Evolutionary conservation across 2,113 vertebrate genomes (phyloP).

Genomic region (Hippocampus zosterae): DNA sequence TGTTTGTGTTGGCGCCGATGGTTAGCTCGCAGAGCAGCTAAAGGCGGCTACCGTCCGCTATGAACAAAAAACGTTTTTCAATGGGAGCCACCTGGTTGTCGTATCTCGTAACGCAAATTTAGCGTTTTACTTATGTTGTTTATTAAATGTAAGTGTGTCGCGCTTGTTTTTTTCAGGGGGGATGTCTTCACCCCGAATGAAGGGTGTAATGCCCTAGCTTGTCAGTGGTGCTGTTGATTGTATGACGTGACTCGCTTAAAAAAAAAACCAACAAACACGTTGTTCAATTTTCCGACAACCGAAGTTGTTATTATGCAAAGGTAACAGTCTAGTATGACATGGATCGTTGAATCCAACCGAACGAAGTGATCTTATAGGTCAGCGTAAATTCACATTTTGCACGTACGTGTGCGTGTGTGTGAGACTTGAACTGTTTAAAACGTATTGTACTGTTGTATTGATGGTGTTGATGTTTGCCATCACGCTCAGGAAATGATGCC

Average conservation of each 20-base stretch:
- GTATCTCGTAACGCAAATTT: too few species aligned
- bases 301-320: not conserved
- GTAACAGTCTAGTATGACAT: too few species aligned
- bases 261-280: not conserved
- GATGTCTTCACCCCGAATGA: not conserved
- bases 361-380: not conserved
- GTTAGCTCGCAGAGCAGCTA: conserved; percentile 50
- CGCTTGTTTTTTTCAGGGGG: not conserved
- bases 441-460: too few species aligned
- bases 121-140: not conserved
- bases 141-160: not conserved
- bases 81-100: not conserved
- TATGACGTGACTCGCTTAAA: not conserved
- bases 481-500: too few species aligned
- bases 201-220: conserved; percentile 20
- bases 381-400: too few species aligned
- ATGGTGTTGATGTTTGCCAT: too few species aligned
- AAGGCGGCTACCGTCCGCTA: not conserved
- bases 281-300: not conserved
- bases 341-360: too few species aligned
- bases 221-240: conserved; percentile 21
- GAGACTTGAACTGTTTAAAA: too few species aligned
- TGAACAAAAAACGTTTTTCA: not conserved
- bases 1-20: conserved; percentile 52
- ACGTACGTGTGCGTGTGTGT: too few species aligned